Evolutionary conservation across 2,888 invertebrate genomes (phyloP), one percentile per base, ranked within the genome.

Genomic region (Athalia rosae): DNA sequence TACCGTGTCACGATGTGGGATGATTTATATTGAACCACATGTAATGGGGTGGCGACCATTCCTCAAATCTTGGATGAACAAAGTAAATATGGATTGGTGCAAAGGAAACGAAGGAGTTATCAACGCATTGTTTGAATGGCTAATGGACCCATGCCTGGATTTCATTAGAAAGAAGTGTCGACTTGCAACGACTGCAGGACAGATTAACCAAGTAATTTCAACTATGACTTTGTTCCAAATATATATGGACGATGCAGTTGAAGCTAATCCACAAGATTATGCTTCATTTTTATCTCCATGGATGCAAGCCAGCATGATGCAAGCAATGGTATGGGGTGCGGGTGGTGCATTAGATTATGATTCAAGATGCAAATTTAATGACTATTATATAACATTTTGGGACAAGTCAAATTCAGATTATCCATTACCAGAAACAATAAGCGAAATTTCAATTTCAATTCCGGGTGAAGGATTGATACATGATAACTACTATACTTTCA

Each of bases 21-120:
- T 97, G 96, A 95, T 97, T 82, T 97, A 96, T 88, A 93, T 98
- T 92, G 98, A 98, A 89, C 95, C 98, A 0, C 89, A 92, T 1
- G 94, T 95, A 0, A 91, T 98, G 5, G 98, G 98, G 3, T 97
- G 97, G 94, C 91, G 92, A 80, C 95, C 97, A 0, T 94, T 97
- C 84, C 92, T 95, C 45, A 92, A 93, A 80, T 96, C 97, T 0
- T 98, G 98, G 98, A 83, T 97, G 0, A 93, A 93, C 8, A 92
- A 90, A 11, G 90, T 93, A 41, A 93, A 92, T 90, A 92, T 91
- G 3, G 90, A 91, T 61, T 96, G 95, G 94, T 90, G 91, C 59
- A 92, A 91, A 43, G 93, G 93, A 58, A 92, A 93, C 81, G 91
- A 91, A 78, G 91, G 92, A 6, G 91, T 93, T 63, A 91, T 97